These are phyloP conservation scores for Drosophila kurseongensis DNA, from an alignment of 1,140 invertebrate genomes.

Conservation along the genomic window DNA sequence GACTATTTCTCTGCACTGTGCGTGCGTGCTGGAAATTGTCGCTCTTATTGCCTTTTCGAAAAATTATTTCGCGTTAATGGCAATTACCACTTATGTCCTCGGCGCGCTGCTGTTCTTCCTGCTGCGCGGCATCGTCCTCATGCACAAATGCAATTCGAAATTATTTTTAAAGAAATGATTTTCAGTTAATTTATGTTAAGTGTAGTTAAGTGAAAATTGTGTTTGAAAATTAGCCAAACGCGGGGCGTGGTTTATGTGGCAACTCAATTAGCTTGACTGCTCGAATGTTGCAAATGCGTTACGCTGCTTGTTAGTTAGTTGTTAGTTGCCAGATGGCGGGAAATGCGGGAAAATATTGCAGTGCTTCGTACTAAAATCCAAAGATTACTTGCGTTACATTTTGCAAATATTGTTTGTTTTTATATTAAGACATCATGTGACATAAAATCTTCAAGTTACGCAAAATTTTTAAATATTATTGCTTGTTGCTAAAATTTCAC, in stretches of 20 bases:
- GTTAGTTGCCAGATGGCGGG: slow-evolving; percentile 8
- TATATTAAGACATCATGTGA: too few species aligned
- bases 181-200: slow-evolving; percentile 79
- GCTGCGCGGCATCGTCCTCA: slow-evolving; percentile 5
- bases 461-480: too few species aligned
- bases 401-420: too few species aligned
- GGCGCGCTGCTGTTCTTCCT: slow-evolving; percentile 21
- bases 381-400: too few species aligned
- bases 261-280: slow-evolving; percentile 57
- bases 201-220: slow-evolving; percentile 78
- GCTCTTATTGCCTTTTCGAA: slow-evolving; percentile 76
- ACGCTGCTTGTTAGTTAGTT: not conserved
- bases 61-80: slow-evolving; percentile 82
- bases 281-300: slow-evolving; percentile 11
- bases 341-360: not conserved
- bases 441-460: too few species aligned
- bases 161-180: slow-evolving; percentile 80
- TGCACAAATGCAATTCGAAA: slow-evolving; percentile 59
- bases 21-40: slow-evolving; percentile 74
- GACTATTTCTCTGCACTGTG: slow-evolving; percentile 21
- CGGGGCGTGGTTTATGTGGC: slow-evolving; percentile 63
- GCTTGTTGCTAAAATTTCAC: too few species aligned
- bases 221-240: slow-evolving; percentile 66
- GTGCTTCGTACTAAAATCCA: not conserved
- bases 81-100: slow-evolving; percentile 77